phyloP scores from a whole-genome alignment of 2,113 vertebrate species.

The Noctilio leporinus region DNA sequence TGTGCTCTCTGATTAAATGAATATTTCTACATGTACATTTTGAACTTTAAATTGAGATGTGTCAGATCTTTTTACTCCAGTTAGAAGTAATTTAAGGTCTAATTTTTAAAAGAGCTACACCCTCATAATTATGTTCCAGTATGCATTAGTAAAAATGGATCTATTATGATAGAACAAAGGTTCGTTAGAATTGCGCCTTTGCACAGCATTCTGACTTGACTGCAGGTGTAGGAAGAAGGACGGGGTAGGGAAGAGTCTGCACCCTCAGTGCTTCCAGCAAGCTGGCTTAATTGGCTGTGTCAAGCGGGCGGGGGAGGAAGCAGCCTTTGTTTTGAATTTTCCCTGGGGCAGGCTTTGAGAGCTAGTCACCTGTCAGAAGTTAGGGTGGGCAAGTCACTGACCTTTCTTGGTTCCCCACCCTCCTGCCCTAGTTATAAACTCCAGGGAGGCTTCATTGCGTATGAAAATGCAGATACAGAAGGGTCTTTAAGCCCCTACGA shows the following conservation, averaged over 20 bases:
- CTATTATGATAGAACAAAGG: not conserved
- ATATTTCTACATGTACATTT: slow-evolving; percentile 34
- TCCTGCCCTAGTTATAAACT: not conserved
- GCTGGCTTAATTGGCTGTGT: not conserved
- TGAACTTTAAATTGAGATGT: slow-evolving; percentile 24
- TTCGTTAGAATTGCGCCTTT: not conserved
- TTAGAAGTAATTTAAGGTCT: slow-evolving; percentile 42
- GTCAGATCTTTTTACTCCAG: slow-evolving; percentile 11
- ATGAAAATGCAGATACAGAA: not conserved
- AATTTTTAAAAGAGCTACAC: not conserved
- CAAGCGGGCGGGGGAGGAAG: not conserved
- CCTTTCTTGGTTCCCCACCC: not conserved
- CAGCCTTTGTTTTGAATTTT: not conserved
- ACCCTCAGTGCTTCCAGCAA: not conserved
- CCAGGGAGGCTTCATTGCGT: not conserved
- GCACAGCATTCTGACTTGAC: not conserved
- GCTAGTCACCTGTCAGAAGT: not conserved
- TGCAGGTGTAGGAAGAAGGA: not conserved
- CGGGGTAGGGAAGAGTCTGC: not conserved
- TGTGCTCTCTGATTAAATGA: not conserved
- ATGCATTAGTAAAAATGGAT: not conserved
- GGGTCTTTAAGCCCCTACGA: not conserved
- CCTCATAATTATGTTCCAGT: not conserved
- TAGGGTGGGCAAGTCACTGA: not conserved
- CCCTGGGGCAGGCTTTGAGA: not conserved